These are phyloP conservation scores for Galerucella nymphaeae DNA, from an alignment of 2,888 invertebrate species.

Conservation along the genomic window DNA sequence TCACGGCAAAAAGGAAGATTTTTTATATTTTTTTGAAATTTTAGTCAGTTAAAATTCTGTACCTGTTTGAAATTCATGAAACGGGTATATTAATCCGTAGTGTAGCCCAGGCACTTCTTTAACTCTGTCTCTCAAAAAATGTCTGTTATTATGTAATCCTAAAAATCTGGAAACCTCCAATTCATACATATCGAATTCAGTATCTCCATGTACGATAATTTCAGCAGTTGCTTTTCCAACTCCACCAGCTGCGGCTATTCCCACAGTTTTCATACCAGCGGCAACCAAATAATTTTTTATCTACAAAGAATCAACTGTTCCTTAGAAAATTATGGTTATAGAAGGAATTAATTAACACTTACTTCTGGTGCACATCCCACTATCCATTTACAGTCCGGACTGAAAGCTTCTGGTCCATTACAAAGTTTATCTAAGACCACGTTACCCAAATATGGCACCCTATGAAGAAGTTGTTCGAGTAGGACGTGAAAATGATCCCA, in stretches of 20 bases:
- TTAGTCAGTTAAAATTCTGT: too few relatives aligned
- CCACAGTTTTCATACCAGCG: slow-evolving; percentile 96
- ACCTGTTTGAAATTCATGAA: slow-evolving; percentile 82
- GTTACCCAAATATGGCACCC: slow-evolving; percentile 82
- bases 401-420: slow-evolving; percentile 94
- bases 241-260: slow-evolving; percentile 95
- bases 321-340: neutral
- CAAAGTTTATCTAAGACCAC: slow-evolving; percentile 83
- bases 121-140: slow-evolving; percentile 90
- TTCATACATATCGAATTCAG: slow-evolving; percentile 87
- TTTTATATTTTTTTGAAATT: too few relatives aligned
- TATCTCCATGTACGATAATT: slow-evolving; percentile 84
- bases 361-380: slow-evolving; percentile 95
- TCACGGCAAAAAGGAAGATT: too few relatives aligned
- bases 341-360: slow-evolving; percentile 48
- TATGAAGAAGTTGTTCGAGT: slow-evolving; percentile 83
- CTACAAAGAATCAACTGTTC: slow-evolving; percentile 62
- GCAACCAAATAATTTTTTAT: slow-evolving; percentile 91
- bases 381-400: slow-evolving; percentile 96
- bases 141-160: slow-evolving; percentile 93
- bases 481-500: slow-evolving; percentile 97
- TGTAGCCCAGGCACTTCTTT: slow-evolving; percentile 93
- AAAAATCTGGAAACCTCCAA: slow-evolving; percentile 90
- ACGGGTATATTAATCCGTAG: slow-evolving; percentile 85
- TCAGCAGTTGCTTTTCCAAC: slow-evolving; percentile 92